Evolutionary conservation across 2,797 vertebrate genomes (phyloP).

Genomic region (Cirrhinus mrigala): DNA sequence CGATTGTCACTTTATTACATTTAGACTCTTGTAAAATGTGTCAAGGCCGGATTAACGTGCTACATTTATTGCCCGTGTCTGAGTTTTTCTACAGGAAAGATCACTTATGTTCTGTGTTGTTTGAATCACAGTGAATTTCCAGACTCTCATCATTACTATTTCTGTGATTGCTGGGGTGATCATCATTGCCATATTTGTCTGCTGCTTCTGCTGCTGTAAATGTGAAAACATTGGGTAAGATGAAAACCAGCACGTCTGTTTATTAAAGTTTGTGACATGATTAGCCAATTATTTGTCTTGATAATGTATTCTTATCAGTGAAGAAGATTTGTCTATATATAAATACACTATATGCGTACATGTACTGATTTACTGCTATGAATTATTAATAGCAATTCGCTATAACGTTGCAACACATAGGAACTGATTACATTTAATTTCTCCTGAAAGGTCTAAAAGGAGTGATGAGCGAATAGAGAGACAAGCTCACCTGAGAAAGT

Average conservation of each 20-base stretch:
- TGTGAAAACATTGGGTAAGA: conserved; percentile 82
- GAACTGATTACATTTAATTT: not conserved
- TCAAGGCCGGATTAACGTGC: not conserved
- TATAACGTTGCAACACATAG: not conserved
- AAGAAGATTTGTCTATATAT: not conserved
- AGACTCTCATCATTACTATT: conserved; percentile 89
- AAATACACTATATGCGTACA: not conserved
- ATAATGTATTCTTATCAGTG: not conserved
- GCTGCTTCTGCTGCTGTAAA: conserved; percentile 87
- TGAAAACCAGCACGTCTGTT: not conserved
- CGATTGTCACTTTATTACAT: not conserved
- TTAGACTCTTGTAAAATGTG: not conserved
- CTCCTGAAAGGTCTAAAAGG: conserved; percentile 74
- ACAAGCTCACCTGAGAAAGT: conserved; percentile 80
- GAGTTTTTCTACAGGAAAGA: not conserved
- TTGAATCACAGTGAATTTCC: conserved; percentile 87
- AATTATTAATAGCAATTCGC: not conserved
- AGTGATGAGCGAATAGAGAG: conserved; percentile 79
- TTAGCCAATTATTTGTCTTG: no score
- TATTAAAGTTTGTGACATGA: not conserved
- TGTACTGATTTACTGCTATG: not conserved
- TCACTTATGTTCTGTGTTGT: not conserved
- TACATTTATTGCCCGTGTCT: not conserved
- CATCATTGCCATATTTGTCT: conserved; percentile 79
- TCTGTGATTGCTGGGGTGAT: conserved; percentile 84